phyloP scores from a whole-genome alignment of 2,113 vertebrate genomes.

The Benitochromis conjunctus region DNA sequence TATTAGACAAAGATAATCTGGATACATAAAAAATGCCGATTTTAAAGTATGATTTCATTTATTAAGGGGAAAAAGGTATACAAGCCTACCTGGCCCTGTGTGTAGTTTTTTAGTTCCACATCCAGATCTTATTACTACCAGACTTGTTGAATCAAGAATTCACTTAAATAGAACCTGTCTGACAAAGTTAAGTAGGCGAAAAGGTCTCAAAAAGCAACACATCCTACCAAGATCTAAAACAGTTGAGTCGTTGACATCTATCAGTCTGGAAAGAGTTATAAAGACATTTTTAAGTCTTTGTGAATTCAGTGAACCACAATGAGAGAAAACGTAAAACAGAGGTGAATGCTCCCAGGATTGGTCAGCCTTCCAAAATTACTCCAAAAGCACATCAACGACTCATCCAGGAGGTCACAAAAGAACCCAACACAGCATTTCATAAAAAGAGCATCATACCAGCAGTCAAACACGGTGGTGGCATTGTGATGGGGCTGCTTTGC shows the following conservation, averaged over 20 bases:
- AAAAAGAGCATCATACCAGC: too few species aligned
- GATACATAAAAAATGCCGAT: not conserved
- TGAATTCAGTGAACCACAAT: not conserved
- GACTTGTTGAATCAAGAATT: not conserved
- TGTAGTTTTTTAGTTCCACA: not conserved
- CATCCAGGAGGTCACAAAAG: not conserved
- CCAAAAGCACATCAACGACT: not conserved
- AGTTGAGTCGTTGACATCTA: not conserved
- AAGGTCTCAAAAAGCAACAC: not conserved
- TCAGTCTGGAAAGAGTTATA: not conserved
- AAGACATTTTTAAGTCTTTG: not conserved
- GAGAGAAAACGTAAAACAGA: not conserved
- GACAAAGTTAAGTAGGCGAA: not conserved
- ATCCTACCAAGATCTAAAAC: not conserved
- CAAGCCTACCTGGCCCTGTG: not conserved
- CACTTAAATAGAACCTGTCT: not conserved
- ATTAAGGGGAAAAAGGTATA: not conserved
- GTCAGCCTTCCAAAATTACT: not conserved
- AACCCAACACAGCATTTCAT: not conserved
- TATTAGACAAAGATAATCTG: not conserved
- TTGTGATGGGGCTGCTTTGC: not conserved
- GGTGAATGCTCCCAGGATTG: not conserved
- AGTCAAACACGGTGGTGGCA: not conserved
- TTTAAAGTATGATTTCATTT: not conserved
- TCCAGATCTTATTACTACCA: not conserved